Evolutionary conservation across 2,113 vertebrate genomes (phyloP).

Genomic region (Artemisiospiza belli): DNA sequence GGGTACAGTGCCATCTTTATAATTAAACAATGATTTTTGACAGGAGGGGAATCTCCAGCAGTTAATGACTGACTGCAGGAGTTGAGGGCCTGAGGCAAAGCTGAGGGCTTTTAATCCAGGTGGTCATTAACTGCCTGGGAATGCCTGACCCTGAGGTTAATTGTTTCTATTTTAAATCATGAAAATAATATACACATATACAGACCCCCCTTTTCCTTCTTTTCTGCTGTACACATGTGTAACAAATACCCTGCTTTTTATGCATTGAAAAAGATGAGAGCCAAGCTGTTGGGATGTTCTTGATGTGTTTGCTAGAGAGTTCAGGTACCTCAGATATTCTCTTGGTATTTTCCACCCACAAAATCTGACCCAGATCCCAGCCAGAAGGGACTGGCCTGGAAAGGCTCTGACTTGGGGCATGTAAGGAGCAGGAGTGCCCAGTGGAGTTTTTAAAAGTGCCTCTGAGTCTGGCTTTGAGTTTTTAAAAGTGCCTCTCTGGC

Average conservation of each 20-base stretch:
- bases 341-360: not conserved
- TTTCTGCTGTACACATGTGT: not conserved
- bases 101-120: constrained; percentile 71
- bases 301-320: not conserved
- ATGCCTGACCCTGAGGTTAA: constrained; percentile 69
- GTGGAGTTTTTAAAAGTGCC: not conserved
- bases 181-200: constrained; percentile 47
- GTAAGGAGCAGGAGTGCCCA: not conserved
- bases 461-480: not conserved
- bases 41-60: constrained; percentile 67
- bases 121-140: constrained; percentile 72
- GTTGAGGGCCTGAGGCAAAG: constrained; percentile 63
- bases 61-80: constrained; percentile 71
- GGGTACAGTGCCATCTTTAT: constrained; percentile 61
- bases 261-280: not conserved
- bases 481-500: not conserved
- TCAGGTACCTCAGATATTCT: not conserved
- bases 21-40: constrained; percentile 71
- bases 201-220: not conserved
- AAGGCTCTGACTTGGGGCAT: not conserved
- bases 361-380: not conserved
- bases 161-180: constrained; percentile 70
- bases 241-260: not conserved
- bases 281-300: not conserved
- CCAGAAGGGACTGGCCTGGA: not conserved